These are phyloP conservation scores for Dendronephthya gigantea DNA, from an alignment of 64 coral and sea anemone genomes.

Conservation along the genomic window DNA sequence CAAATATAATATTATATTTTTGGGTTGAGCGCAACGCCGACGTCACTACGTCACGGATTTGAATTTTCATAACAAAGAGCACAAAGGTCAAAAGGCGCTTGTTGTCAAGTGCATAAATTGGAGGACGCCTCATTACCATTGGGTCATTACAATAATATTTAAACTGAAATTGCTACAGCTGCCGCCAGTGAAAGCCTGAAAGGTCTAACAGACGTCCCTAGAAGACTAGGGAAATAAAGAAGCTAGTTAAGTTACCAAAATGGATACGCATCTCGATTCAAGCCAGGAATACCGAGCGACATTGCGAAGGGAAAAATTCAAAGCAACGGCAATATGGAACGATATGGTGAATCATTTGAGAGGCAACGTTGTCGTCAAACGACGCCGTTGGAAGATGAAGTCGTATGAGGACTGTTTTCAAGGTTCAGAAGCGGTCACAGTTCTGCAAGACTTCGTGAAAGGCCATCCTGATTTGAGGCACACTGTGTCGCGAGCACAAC, in stretches of 20 bases:
- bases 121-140: not conserved
- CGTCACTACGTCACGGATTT: constrained; percentile 6
- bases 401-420: constrained; percentile 78
- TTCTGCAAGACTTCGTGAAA: constrained; percentile 57
- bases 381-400: constrained; percentile 88
- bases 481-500: constrained; percentile 57
- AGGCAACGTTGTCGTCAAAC: constrained; percentile 49
- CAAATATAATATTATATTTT: no score
- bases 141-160: not conserved
- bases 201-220: not conserved
- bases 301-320: constrained; percentile 39
- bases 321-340: constrained; percentile 96
- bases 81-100: not conserved
- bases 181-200: constrained; percentile 3
- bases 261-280: not conserved
- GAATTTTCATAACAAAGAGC: not conserved
- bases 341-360: constrained; percentile 62
- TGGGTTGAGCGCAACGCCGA: not conserved
- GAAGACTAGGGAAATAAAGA: not conserved
- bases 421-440: constrained; percentile 60
- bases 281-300: constrained; percentile 10
- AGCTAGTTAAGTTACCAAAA: no score
- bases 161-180: not conserved
- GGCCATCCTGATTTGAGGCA: constrained; percentile 64
- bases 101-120: not conserved